A percentile compares a stretch with the other conserved stretches of the same genome.
Evolutionary conservation across 1,140 invertebrate genomes (phyloP).

Genomic region (Sinonovacula constricta): DNA sequence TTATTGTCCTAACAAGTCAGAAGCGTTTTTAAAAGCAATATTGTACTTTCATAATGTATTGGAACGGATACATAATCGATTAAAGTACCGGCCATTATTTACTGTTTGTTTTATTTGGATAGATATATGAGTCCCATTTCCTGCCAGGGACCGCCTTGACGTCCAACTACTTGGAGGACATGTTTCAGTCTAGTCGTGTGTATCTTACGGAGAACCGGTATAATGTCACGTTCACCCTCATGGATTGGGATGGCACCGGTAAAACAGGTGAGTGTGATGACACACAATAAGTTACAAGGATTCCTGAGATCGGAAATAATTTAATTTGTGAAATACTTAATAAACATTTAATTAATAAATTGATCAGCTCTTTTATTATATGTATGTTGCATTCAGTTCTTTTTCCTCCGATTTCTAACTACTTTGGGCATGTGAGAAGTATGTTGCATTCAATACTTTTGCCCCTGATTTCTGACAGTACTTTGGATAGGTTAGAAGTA

Average conservation of each 20-base stretch:
- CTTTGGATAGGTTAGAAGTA: too few species aligned
- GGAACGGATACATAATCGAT: too few species aligned
- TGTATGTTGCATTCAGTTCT: not conserved
- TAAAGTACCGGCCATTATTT: not conserved
- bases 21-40: too few species aligned
- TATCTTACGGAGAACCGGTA: conserved; percentile 42
- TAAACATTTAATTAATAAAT: too few species aligned
- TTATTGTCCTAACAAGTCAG: too few species aligned
- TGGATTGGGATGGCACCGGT: conserved; percentile 8
- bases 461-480: too few species aligned
- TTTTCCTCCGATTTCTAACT: not conserved
- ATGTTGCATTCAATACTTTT: too few species aligned
- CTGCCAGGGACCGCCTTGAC: conserved; percentile 56
- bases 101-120: conserved; percentile 10
- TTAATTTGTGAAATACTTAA: too few species aligned
- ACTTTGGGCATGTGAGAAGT: not conserved
- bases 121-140: conserved; percentile 68
- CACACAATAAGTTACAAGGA: not conserved
- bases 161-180: conserved; percentile 52
- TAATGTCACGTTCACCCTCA: conserved; percentile 54
- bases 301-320: too few species aligned
- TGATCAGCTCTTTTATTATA: too few species aligned
- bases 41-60: too few species aligned
- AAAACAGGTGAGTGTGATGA: conserved; percentile 30
- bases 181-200: conserved; percentile 23